Percentiles rank a stretch among this genome's conserved stretches.
Evolutionary conservation across 2,888 invertebrate genomes (phyloP).

Genomic region (Athripsodes cinereus): DNA sequence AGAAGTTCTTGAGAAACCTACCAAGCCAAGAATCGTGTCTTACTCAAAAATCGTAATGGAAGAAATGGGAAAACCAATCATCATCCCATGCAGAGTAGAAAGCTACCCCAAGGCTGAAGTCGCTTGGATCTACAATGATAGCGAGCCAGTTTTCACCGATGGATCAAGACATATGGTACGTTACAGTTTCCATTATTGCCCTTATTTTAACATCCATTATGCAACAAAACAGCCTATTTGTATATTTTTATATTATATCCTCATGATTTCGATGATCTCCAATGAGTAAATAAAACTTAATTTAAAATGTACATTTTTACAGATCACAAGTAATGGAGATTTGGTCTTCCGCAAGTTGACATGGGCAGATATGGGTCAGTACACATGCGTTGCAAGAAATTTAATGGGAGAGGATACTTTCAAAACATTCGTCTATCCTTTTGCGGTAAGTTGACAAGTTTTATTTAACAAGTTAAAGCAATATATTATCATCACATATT

Average conservation of each 20-base stretch:
- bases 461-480: too few relatives aligned
- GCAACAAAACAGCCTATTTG: background rate
- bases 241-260: background rate
- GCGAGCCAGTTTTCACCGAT: constrained; percentile 26
- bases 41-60: constrained; percentile 51
- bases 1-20: constrained; percentile 40
- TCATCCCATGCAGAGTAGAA: constrained; percentile 64
- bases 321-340: constrained; percentile 68
- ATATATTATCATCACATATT: too few relatives aligned
- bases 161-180: background rate
- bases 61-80: constrained; percentile 52
- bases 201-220: too few relatives aligned
- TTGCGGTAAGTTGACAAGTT: constrained; percentile 38
- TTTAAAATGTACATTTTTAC: too few relatives aligned
- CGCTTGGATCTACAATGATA: constrained; percentile 60
- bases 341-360: constrained; percentile 62
- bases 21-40: constrained; percentile 49
- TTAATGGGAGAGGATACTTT: constrained; percentile 54
- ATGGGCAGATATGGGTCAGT: constrained; percentile 81
- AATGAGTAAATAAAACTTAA: background rate
- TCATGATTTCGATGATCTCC: background rate
- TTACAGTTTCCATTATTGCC: background rate
- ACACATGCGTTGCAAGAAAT: constrained; percentile 69
- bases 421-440: constrained; percentile 70
- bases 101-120: constrained; percentile 58